Base-by-base conservation (phyloP, 2,888 invertebrate species). In the Seladonia tumulorum region DNA sequence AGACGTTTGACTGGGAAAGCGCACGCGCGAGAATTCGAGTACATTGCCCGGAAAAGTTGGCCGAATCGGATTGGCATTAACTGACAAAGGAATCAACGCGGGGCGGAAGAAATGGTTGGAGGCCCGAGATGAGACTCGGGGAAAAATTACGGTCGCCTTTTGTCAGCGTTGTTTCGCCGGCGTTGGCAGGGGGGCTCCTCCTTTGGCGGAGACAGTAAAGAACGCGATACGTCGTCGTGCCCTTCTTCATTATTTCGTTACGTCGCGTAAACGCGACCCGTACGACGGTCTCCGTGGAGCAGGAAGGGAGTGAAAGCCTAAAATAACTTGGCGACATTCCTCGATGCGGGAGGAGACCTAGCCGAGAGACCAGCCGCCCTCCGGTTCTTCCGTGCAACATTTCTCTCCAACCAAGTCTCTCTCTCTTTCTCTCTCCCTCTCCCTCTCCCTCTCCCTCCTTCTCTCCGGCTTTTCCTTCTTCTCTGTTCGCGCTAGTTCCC, bases 291-390 rank as follows among this genome's bases (percentile, higher is more conserved):
- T 70, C 63, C 73, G 72, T 77, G 78, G 79, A 87, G 77, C 68
- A 79, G 70, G 84, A 63, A 81, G 81, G 85, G 76, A 89, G 78
- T 83, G 89, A 89, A 88, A 86, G 91, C 92, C 91, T 91, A 92
- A 93, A 93, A 93, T 94, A 94, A 93, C 93, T 94, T 81, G 86
- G 90, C 89, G 87, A 88, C 92, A 91, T 93, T 91, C 90, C 88
- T 87, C 89, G 82, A 88, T 81, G 87, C 63, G 79, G 57, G 66
- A 57, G 75, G 63, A 76, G 81, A 45, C 70, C 70, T 70, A 70
- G 39, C 70, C 42, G n/a, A 70, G 78, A 73, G 79, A 74, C 63
- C 74, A 47, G 75, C 1, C 1, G 35, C 79, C 78, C 88, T 42
- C 72, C 63, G 68, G 83, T 57, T 72, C 87, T 75, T 78, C 81